Conservation (phyloP, 1,140 invertebrate genomes). For the Monochamus saltuarius region DNA sequence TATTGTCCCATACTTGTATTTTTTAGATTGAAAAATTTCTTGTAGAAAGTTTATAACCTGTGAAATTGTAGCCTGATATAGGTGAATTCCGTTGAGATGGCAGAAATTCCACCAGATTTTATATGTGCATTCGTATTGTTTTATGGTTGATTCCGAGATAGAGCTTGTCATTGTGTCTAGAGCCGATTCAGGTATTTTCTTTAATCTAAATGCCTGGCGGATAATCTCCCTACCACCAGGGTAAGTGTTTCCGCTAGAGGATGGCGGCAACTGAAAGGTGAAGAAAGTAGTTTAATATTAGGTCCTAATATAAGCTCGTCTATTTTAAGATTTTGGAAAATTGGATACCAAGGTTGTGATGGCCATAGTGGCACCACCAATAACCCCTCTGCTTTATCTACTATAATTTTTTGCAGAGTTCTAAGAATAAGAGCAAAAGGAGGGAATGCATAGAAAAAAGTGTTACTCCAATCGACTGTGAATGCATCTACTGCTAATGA, state of each 20-base stretch:
- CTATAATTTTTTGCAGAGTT: constrained; percentile 1
- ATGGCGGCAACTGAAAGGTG: not conserved
- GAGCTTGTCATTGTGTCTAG: constrained; percentile 1
- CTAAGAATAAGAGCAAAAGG: not conserved
- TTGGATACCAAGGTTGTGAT: constrained; percentile 13
- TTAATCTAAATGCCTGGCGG: no score
- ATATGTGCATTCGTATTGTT: no score
- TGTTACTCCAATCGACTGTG: not conserved
- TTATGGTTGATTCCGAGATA: not conserved
- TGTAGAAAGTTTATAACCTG: no score
- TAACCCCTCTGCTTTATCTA: no score
- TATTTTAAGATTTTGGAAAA: constrained; percentile 6
- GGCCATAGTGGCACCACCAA: constrained; percentile 6
- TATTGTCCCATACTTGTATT: no score
- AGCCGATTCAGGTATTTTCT: not conserved
- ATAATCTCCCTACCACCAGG: constrained; percentile 1
- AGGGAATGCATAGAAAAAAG: constrained; percentile 8
- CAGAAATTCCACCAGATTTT: no score
- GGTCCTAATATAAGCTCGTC: constrained; percentile 4
- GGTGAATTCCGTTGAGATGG: no score
- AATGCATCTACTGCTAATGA: not conserved
- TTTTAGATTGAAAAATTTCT: no score
- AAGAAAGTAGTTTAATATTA: not conserved
- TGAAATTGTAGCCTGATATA: no score
- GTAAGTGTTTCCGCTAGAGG: not conserved